These are phyloP conservation scores for Perognathus longimembris DNA, from an alignment of 2,113 vertebrate species.

Conservation along the genomic window DNA sequence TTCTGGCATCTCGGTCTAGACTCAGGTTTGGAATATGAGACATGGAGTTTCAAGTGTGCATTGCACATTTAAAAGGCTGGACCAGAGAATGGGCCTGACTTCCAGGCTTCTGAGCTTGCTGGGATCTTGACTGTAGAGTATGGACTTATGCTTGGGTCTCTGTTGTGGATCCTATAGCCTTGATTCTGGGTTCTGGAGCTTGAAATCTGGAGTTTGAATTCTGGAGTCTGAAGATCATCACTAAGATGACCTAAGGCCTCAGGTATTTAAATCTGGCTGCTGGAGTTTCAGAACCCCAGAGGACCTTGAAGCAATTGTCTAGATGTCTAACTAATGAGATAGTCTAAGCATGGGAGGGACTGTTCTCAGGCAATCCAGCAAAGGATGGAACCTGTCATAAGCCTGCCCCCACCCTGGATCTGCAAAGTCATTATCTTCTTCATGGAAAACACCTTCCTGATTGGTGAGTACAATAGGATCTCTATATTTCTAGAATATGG, in stretches of 20 bases:
- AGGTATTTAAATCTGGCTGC: slow-evolving; percentile 16
- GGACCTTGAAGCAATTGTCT: background rate
- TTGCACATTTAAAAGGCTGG: background rate
- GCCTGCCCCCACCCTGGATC: background rate
- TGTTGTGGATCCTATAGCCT: background rate
- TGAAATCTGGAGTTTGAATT: slow-evolving; percentile 13
- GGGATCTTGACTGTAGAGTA: background rate
- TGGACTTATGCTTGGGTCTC: background rate
- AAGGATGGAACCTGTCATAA: background rate
- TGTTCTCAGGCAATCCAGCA: background rate
- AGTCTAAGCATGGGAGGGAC: background rate
- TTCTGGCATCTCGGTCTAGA: background rate
- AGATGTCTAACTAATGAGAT: background rate
- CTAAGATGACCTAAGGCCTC: slow-evolving; percentile 1
- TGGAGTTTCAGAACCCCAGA: background rate
- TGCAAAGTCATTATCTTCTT: background rate
- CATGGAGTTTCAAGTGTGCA: background rate
- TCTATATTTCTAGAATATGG: background rate
- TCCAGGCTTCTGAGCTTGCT: background rate
- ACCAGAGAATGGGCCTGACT: background rate
- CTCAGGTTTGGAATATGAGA: background rate
- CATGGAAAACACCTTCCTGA: background rate
- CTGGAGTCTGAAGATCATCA: background rate
- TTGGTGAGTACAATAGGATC: background rate
- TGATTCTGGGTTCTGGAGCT: background rate